phyloP scores from a whole-genome alignment of 2,113 vertebrate genomes.

The Catharus minimus region DNA sequence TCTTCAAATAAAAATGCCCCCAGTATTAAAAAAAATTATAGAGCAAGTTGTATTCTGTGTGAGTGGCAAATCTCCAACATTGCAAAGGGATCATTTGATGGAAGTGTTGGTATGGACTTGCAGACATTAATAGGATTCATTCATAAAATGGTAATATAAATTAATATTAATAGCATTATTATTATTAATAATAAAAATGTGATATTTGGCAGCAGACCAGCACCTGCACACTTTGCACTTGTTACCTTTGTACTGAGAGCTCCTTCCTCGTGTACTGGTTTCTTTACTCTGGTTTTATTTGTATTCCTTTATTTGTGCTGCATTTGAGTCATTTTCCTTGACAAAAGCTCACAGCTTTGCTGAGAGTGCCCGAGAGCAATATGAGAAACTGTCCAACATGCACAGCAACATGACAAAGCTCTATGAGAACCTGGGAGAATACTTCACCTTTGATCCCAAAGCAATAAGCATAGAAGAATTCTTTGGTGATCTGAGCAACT shows the following conservation, averaged over 20 bases:
- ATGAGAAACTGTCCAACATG: constrained; percentile 92
- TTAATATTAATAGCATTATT: too few species aligned
- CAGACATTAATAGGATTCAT: neutral
- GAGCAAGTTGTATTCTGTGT: neutral
- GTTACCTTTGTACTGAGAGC: neutral
- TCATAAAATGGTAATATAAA: neutral
- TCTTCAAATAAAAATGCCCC: neutral
- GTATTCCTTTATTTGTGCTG: neutral
- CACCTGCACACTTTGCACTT: neutral
- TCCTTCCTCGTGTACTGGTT: neutral
- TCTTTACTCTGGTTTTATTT: neutral
- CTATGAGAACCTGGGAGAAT: constrained; percentile 91
- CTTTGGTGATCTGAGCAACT: constrained; percentile 91
- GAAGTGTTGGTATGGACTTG: neutral
- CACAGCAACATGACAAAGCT: constrained; percentile 96
- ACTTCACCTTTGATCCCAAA: constrained; percentile 90
- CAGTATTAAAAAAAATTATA: neutral
- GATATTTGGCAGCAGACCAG: neutral
- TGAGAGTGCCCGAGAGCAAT: constrained; percentile 89
- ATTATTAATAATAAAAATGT: neutral
- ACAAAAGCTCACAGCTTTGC: constrained; percentile 87
- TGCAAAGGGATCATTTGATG: neutral
- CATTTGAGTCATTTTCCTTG: constrained; percentile 74
- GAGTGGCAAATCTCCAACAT: neutral
- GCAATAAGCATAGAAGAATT: constrained; percentile 89